These are phyloP conservation scores for Zaprionus bogoriensis DNA, from an alignment of 2,888 invertebrate species.

Conservation along the genomic window DNA sequence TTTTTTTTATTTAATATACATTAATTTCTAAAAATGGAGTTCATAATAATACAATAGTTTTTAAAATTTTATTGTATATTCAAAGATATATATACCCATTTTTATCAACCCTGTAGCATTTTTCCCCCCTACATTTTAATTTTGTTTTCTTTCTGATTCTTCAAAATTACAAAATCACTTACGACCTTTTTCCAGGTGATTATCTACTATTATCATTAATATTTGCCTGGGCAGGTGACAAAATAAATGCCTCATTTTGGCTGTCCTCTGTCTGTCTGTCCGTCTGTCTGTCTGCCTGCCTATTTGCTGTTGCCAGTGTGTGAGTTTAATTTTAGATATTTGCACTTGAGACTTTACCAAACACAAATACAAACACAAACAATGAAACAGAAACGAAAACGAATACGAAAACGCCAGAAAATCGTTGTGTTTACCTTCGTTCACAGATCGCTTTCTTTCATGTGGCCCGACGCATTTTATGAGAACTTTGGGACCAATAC, in stretches of 20 bases:
- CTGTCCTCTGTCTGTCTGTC: no score
- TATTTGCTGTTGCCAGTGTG: conserved; percentile 39
- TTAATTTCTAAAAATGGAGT: neutral
- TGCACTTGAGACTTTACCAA: conserved; percentile 63
- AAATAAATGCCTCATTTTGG: conserved; percentile 70
- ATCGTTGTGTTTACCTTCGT: conserved; percentile 49
- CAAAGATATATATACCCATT: neutral
- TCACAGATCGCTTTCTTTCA: conserved; percentile 70
- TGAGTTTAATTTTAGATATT: conserved; percentile 69
- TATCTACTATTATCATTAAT: conserved; percentile 57
- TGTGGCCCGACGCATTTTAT: conserved; percentile 43
- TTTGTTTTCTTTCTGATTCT: conserved; percentile 12
- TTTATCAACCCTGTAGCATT: conserved; percentile 6
- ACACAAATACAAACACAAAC: conserved; percentile 49
- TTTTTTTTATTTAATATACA: neutral
- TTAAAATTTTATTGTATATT: no score
- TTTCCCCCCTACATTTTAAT: neutral
- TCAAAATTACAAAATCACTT: conserved; percentile 35
- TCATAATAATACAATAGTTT: no score
- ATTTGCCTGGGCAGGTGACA: conserved; percentile 68
- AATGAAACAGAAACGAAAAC: conserved; percentile 28
- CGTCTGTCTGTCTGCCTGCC: neutral
- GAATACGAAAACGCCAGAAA: conserved; percentile 10
- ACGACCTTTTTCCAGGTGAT: conserved; percentile 50
- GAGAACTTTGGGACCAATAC: conserved; percentile 25